These are phyloP conservation scores for Chanos chanos DNA, from an alignment of 2,797 vertebrate species.

Conservation along the genomic window DNA sequence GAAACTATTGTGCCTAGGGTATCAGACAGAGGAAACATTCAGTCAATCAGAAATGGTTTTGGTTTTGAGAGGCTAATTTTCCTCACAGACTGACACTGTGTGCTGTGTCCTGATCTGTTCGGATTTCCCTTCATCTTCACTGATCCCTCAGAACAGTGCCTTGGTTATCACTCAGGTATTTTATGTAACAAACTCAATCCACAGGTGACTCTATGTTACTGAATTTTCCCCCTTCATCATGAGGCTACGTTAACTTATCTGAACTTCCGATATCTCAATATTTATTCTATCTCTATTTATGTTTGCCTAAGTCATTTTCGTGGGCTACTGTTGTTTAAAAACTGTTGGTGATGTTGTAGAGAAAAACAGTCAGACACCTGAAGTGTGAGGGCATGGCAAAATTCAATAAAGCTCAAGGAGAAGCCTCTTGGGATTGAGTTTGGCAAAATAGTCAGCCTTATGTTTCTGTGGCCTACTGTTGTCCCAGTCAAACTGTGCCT, in stretches of 20 bases:
- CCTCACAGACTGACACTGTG: not conserved
- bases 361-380: not conserved
- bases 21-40: not conserved
- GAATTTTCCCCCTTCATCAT: conserved; percentile 13
- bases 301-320: no score
- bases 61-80: not conserved
- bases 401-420: no score
- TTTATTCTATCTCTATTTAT: no score
- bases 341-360: not conserved
- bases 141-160: conserved; percentile 28
- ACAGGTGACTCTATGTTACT: conserved; percentile 6
- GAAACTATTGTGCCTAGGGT: no score
- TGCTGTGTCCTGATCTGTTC: not conserved
- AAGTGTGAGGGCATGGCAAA: no score
- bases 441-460: no score
- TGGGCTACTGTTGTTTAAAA: no score
- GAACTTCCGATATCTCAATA: no score
- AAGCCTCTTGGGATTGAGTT: no score
- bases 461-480: conserved; percentile 14
- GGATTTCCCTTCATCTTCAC: not conserved
- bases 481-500: conserved; percentile 39
- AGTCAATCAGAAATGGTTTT: not conserved
- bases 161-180: conserved; percentile 36
- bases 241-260: no score
- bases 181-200: not conserved